These are phyloP conservation scores for Drosophila novamexicana DNA, from an alignment of 1,140 invertebrate species.

Conservation along the genomic window DNA sequence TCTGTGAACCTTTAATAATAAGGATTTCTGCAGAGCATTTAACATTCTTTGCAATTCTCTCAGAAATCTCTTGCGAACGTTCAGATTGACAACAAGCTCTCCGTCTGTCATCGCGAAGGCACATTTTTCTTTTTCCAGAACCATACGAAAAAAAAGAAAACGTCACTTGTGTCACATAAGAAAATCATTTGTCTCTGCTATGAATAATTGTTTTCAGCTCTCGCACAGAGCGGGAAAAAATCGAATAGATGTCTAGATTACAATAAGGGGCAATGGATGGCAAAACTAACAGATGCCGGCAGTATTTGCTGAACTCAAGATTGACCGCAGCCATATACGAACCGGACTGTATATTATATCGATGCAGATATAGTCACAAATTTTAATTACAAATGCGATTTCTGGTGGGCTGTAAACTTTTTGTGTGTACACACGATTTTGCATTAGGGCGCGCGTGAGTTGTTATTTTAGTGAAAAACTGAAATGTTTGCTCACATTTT, in stretches of 20 bases:
- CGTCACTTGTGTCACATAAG: slow-evolving; percentile 43
- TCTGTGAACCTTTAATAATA: too few relatives aligned
- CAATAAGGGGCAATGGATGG: not conserved
- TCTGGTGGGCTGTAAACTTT: slow-evolving; percentile 13
- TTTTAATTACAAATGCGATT: slow-evolving; percentile 36
- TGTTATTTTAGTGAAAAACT: not conserved
- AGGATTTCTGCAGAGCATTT: not conserved
- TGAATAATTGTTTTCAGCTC: slow-evolving; percentile 33
- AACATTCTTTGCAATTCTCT: not conserved
- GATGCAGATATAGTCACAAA: slow-evolving; percentile 15
- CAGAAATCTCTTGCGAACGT: not conserved
- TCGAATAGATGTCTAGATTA: slow-evolving; percentile 4
- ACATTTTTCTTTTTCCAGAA: slow-evolving; percentile 36
- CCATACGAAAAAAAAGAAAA: slow-evolving; percentile 3
- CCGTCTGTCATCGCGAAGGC: slow-evolving; percentile 19
- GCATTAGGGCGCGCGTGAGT: slow-evolving; percentile 13
- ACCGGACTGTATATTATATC: not conserved
- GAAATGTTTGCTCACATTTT: slow-evolving; percentile 1
- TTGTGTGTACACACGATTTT: not conserved
- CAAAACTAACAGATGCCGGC: not conserved
- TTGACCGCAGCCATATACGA: not conserved
- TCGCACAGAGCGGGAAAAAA: slow-evolving; percentile 7
- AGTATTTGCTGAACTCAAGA: slow-evolving; percentile 6
- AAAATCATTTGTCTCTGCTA: slow-evolving; percentile 61
- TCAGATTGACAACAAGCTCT: slow-evolving; percentile 24